Conservation (phyloP, 92 coral and sea anemone species). For the Epizoanthus fatuus region DNA sequence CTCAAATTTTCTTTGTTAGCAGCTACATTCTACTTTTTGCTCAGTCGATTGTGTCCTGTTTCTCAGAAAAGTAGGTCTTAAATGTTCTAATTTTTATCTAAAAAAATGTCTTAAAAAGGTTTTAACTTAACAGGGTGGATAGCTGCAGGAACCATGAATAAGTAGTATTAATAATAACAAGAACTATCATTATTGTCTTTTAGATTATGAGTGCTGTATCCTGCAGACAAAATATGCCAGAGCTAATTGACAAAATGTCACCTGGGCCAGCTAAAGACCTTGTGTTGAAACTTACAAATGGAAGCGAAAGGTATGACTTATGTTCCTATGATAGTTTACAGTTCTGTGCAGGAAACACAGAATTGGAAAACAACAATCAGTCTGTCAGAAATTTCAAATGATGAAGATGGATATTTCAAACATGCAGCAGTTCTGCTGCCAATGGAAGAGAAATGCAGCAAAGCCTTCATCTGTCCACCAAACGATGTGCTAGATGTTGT, state of each 20-base stretch:
- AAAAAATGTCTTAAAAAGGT: too few relatives aligned
- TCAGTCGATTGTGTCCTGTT: too few relatives aligned
- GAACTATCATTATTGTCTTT: neutral
- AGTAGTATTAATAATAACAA: too few relatives aligned
- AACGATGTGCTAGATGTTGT: constrained; percentile 55
- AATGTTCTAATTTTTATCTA: too few relatives aligned
- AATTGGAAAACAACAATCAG: too few relatives aligned
- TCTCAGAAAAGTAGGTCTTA: too few relatives aligned
- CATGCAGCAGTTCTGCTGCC: constrained; percentile 56
- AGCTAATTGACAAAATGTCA: constrained; percentile 49
- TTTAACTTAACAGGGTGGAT: too few relatives aligned
- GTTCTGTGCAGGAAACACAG: too few relatives aligned
- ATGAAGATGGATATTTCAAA: constrained; percentile 7
- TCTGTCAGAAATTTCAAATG: neutral
- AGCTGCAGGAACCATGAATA: too few relatives aligned
- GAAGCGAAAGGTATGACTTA: constrained; percentile 28
- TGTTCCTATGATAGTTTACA: neutral
- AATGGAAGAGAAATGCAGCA: constrained; percentile 28
- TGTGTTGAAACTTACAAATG: constrained; percentile 49
- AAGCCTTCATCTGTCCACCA: constrained; percentile 28
- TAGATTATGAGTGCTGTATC: constrained; percentile 59
- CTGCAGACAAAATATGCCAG: constrained; percentile 52
- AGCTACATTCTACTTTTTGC: too few relatives aligned
- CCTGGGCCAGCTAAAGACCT: constrained; percentile 58
- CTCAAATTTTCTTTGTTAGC: too few relatives aligned